Conservation (phyloP, 2,797 vertebrate species). For the Clamator glandarius region DNA sequence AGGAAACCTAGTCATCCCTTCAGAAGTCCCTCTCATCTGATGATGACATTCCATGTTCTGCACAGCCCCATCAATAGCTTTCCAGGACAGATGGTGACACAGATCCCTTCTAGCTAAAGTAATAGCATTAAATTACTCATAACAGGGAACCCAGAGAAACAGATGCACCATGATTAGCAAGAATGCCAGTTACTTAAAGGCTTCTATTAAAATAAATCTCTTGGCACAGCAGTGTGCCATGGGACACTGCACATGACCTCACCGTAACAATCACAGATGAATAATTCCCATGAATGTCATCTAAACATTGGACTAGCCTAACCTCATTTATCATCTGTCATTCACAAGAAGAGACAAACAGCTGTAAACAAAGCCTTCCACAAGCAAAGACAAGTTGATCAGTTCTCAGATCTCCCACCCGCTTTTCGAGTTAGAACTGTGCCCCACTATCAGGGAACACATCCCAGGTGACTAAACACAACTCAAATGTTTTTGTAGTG, state of each 20-base stretch:
- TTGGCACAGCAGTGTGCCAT: conserved; percentile 54
- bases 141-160: conserved; percentile 69
- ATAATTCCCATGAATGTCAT: conserved; percentile 53
- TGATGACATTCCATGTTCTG: conserved; percentile 50
- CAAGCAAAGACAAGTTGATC: neutral
- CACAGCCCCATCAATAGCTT: conserved; percentile 43
- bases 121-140: conserved; percentile 76
- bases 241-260: conserved; percentile 57
- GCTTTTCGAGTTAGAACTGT: neutral
- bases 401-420: neutral
- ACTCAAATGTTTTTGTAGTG: neutral
- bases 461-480: neutral
- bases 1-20: conserved; percentile 56
- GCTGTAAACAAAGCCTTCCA: conserved; percentile 3
- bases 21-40: conserved; percentile 5
- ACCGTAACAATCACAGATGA: conserved; percentile 37
- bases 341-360: neutral
- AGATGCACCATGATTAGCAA: conserved; percentile 73
- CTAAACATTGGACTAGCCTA: conserved; percentile 24
- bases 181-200: conserved; percentile 74
- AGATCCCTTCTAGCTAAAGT: conserved; percentile 73
- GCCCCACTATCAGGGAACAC: neutral
- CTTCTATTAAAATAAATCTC: conserved; percentile 74
- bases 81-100: conserved; percentile 75
- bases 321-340: conserved; percentile 23